Conservation (phyloP, 2,113 vertebrate species). For the Apodemus speciosus region DNA sequence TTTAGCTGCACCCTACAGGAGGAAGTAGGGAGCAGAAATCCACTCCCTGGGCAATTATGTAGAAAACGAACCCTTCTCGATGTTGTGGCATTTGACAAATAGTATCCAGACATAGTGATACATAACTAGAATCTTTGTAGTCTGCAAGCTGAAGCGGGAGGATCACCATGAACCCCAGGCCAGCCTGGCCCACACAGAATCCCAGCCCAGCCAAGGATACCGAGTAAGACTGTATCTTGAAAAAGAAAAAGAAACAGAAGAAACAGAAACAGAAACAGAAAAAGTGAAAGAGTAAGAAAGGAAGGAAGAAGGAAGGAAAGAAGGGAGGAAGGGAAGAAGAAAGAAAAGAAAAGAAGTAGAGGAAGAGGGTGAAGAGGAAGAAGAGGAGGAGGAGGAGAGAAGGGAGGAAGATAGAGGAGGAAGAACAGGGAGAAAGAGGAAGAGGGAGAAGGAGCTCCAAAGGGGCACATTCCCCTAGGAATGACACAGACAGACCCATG, state of each 20-base stretch:
- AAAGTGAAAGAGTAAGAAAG: fast-evolving
- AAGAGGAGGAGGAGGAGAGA: no score
- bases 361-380: background rate
- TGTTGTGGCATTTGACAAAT: background rate
- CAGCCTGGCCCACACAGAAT: background rate
- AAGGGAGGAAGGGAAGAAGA: fast-evolving
- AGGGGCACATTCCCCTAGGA: background rate
- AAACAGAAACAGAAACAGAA: background rate
- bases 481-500: background rate
- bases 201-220: background rate
- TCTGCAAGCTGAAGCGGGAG: background rate
- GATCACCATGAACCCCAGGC: background rate
- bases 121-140: background rate
- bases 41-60: background rate
- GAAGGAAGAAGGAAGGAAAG: background rate
- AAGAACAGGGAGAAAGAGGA: background rate
- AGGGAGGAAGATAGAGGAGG: background rate
- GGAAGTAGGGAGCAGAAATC: background rate
- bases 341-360: fast-evolving
- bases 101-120: background rate
- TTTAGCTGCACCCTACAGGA: background rate
- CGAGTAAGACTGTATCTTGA: background rate
- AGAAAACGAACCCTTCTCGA: slow-evolving; percentile 18
- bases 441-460: background rate
- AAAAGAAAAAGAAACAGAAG: background rate